phyloP scores from a whole-genome alignment of 2,113 vertebrate genomes.

The Drymodes brunneopygia region DNA sequence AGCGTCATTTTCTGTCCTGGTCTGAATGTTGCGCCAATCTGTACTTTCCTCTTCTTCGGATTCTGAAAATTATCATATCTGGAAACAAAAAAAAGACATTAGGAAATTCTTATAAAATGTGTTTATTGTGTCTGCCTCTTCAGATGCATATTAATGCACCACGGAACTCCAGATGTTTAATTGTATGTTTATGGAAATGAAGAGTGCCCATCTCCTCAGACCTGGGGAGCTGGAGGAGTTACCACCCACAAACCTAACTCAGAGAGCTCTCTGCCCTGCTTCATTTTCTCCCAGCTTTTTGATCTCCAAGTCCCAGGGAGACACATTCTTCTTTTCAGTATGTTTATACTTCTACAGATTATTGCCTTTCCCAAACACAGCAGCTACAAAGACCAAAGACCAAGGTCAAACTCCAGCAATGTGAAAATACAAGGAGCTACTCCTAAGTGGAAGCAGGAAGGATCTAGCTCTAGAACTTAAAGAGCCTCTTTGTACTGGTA shows the following conservation, averaged over 20 bases:
- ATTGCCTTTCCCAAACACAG: neutral
- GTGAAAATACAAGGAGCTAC: neutral
- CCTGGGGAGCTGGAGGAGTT: neutral
- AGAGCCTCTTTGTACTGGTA: neutral
- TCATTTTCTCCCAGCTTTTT: neutral
- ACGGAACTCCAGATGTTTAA: neutral
- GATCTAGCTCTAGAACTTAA: neutral
- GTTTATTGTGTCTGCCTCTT: neutral
- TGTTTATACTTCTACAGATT: neutral
- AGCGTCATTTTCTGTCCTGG: constrained; percentile 90
- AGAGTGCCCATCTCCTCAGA: neutral
- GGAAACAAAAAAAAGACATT: neutral
- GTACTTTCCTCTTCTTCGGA: constrained; percentile 75
- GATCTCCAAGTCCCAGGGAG: neutral
- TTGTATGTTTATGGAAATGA: neutral
- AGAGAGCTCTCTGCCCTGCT: neutral
- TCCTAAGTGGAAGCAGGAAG: neutral
- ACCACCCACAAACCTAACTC: neutral
- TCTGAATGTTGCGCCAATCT: constrained; percentile 67
- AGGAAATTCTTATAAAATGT: neutral
- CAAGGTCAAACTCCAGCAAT: neutral
- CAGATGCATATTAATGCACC: neutral
- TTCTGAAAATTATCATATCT: constrained; percentile 87
- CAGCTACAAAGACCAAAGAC: neutral
- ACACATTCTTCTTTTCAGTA: neutral